A percentile compares a stretch with the other conserved stretches of the same genome.
Evolutionary conservation across 2,888 invertebrate species (phyloP).

Genomic region (Orthosia cruda): DNA sequence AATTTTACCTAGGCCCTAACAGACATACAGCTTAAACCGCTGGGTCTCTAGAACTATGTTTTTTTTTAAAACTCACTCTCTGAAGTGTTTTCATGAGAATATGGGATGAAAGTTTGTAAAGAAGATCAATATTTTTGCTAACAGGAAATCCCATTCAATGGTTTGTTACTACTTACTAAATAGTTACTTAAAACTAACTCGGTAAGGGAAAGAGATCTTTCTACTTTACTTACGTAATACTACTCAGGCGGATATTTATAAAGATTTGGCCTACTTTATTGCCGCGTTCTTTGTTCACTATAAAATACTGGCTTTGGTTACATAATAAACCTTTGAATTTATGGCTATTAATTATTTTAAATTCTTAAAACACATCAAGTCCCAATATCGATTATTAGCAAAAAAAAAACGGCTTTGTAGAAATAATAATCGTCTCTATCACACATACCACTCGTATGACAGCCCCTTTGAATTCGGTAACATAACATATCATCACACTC

Average conservation of each 20-base stretch:
- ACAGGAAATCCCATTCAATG: too few species aligned
- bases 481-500: too few species aligned
- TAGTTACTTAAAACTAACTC: background rate
- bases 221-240: conserved; percentile 16
- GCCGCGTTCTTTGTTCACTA: conserved; percentile 19
- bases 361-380: background rate
- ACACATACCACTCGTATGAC: too few species aligned
- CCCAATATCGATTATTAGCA: too few species aligned
- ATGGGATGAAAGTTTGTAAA: too few species aligned
- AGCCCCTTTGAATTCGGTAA: too few species aligned
- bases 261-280: conserved; percentile 35
- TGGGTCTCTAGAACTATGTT: too few species aligned
- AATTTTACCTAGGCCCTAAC: background rate
- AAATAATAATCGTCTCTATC: too few species aligned
- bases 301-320: conserved; percentile 10
- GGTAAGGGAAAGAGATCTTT: background rate
- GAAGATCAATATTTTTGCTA: too few species aligned
- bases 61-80: too few species aligned
- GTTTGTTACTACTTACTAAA: background rate
- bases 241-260: conserved; percentile 30
- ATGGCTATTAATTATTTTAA: background rate
- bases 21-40: too few species aligned
- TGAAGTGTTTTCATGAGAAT: too few species aligned
- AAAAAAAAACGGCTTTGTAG: background rate
- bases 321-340: background rate